Percentiles rank a stretch among this genome's conserved stretches.
These are phyloP conservation scores for Deilephila porcellus DNA, from an alignment of 2,888 invertebrate species.

Conservation along the genomic window DNA sequence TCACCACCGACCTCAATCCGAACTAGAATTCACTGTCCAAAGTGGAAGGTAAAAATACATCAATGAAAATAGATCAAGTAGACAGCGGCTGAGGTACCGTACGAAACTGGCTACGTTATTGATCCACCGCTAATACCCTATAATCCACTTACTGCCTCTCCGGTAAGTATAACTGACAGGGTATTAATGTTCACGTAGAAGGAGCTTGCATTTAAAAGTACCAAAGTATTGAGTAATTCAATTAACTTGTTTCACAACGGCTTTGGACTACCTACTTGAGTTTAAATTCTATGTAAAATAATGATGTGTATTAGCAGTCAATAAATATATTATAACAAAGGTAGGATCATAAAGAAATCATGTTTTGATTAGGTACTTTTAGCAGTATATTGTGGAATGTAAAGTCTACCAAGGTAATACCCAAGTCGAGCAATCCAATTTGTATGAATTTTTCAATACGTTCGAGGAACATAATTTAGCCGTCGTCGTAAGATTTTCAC, in stretches of 20 bases:
- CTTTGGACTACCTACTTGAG: background rate
- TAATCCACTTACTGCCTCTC: conserved; percentile 76
- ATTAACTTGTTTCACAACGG: conserved; percentile 16
- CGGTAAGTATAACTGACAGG: conserved; percentile 76
- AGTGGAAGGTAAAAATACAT: conserved; percentile 20
- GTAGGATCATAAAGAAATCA: too few relatives aligned
- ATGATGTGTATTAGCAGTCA: background rate
- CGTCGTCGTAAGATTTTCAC: too few relatives aligned
- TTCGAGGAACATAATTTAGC: too few relatives aligned
- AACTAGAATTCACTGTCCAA: background rate
- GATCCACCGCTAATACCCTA: conserved; percentile 72
- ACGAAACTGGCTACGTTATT: conserved; percentile 54
- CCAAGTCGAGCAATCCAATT: too few relatives aligned
- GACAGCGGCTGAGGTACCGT: conserved; percentile 16
- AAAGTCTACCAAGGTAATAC: too few relatives aligned
- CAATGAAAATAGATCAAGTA: conserved; percentile 18
- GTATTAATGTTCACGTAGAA: conserved; percentile 57
- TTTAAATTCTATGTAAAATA: background rate
- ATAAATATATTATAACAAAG: too few relatives aligned
- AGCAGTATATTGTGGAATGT: too few relatives aligned
- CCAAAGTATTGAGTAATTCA: conserved; percentile 24
- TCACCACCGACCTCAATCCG: too few relatives aligned
- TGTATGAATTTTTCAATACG: too few relatives aligned
- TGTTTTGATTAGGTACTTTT: too few relatives aligned
- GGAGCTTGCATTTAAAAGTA: conserved; percentile 35